A percentile compares a stretch with the other conserved stretches of the same genome.
These are phyloP conservation scores for Eupithecia exiguata DNA, from an alignment of 2,888 invertebrate genomes.

Conservation along the genomic window DNA sequence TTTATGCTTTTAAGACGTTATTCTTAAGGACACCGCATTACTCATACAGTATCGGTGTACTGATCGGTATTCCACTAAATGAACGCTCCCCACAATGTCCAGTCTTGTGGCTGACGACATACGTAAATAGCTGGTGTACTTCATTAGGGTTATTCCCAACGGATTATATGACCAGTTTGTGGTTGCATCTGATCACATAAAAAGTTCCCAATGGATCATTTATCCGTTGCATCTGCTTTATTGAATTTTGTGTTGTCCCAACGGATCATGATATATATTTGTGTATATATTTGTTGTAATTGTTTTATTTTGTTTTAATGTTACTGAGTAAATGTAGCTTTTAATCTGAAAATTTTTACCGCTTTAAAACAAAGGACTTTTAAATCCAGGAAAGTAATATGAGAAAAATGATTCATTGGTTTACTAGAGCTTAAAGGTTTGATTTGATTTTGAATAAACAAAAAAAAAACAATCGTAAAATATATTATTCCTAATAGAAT, in stretches of 20 bases:
- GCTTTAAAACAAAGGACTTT: background rate
- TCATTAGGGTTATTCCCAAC: no score
- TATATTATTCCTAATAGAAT: no score
- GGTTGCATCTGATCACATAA: no score
- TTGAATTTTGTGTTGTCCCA: no score
- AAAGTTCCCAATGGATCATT: no score
- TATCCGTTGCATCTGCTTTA: no score
- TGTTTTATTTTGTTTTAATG: no score
- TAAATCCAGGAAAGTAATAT: background rate
- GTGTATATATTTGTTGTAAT: no score
- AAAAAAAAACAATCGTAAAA: background rate
- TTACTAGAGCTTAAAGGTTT: background rate
- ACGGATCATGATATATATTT: no score
- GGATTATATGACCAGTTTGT: no score
- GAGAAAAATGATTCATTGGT: background rate
- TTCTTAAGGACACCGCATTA: conserved; percentile 74
- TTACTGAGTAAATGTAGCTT: no score
- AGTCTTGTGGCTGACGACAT: conserved; percentile 2
- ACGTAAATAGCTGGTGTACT: background rate
- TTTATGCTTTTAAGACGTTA: conserved; percentile 67
- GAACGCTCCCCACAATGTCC: conserved; percentile 63
- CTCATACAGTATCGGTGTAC: conserved; percentile 75
- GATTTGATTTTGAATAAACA: background rate
- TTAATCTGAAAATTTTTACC: background rate
- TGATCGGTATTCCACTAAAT: conserved; percentile 82